Base-by-base conservation (phyloP, 64 coral and sea anemone species). In the Montipora capricornis region DNA sequence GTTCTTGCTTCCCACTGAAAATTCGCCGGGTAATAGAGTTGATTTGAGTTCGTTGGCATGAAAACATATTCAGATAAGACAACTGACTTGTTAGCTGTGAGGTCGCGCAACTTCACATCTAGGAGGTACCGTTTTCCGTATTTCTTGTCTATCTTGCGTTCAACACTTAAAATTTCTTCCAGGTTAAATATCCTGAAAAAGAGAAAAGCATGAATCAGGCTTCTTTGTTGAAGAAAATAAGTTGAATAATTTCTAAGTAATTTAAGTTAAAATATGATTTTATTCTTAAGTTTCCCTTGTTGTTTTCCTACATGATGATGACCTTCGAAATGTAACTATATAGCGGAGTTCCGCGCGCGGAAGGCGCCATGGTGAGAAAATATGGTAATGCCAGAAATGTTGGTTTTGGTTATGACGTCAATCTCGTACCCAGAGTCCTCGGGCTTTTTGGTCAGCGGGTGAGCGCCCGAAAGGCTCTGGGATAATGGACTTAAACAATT, bases 31-130 rank as follows among this genome's bases (percentile, higher is more conserved):
- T 87, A 93, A 61, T 89, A 98, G 45, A 99, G 80, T 1, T 85
- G 61, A 3, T 58, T 62, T 10, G 24, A 73, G 0, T 68, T 79
- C 17, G 44, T 88, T 20, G 75, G 78, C 61, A 92, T 44, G 87
- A 88, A 97, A 46, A 97, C 84, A 69, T 94, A 94, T 79, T 97
- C 93, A 76, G 95, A 97, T 0, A 97, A 17, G 26, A 83, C 58
- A 13, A 91, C 83, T 1, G 68, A 66, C 59, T 74, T 95, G 52
- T 83, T 88, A 37, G 87, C 50, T 49, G 6, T 83, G 44, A 51
- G 20, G 68, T 92, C 89, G 60, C 58, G 51, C 13, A 95, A 58
- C 70, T 91, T 52, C 11, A 94, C 14, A 7, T 97, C 93, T 10
- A 97, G 45, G 46, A 97, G 79, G 16, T 95, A 97, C 19, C 95